These are phyloP conservation scores for Onychomys arenicola DNA, from an alignment of 2,797 vertebrate species.

Conservation along the genomic window DNA sequence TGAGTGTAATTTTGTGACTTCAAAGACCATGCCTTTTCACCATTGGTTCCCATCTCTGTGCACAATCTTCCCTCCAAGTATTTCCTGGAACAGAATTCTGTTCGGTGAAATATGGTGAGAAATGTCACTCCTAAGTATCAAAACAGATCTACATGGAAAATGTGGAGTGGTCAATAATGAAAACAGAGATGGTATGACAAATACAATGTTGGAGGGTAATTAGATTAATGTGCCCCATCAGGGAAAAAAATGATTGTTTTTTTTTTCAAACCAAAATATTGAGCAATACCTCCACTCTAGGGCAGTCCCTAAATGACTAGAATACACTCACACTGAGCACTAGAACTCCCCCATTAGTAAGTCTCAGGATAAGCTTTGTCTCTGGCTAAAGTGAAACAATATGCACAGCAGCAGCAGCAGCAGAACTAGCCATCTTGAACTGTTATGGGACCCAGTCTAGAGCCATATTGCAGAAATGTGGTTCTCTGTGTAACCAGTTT, in stretches of 20 bases:
- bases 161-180: neutral
- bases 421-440: conserved; percentile 22
- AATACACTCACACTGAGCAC: conserved; percentile 19
- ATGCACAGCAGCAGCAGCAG: neutral
- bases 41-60: neutral
- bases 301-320: conserved; percentile 31
- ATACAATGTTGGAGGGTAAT: conserved; percentile 7
- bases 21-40: conserved; percentile 16
- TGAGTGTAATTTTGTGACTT: conserved; percentile 52
- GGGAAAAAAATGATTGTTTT: neutral
- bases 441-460: neutral
- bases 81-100: conserved; percentile 59
- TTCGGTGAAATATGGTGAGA: conserved; percentile 18
- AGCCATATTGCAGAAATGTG: conserved; percentile 13
- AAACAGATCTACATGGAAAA: conserved; percentile 20
- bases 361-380: conserved; percentile 14
- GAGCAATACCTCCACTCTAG: neutral
- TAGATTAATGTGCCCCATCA: neutral
- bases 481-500: conserved; percentile 30
- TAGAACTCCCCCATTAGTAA: neutral
- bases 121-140: neutral
- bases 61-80: conserved; percentile 20
- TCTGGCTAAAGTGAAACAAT: conserved; percentile 8
- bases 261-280: conserved; percentile 48
- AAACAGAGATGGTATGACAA: conserved; percentile 64